These are phyloP conservation scores for Harlomillsia oculata DNA, from an alignment of 1,140 invertebrate genomes.

Conservation along the genomic window DNA sequence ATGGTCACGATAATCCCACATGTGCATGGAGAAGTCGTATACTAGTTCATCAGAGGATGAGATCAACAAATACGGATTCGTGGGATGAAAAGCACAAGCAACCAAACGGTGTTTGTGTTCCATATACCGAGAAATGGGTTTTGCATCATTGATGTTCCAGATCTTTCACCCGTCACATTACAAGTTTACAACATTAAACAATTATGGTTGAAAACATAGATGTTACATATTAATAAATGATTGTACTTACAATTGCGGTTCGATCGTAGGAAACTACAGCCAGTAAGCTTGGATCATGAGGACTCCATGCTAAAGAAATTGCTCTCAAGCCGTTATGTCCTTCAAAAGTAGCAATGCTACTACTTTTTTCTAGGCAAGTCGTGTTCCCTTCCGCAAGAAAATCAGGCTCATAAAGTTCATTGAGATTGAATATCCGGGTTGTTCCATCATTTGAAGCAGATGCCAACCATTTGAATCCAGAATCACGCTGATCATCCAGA, in stretches of 20 bases:
- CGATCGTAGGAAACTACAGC: constrained; percentile 30
- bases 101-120: constrained; percentile 29
- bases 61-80: constrained; percentile 16
- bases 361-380: constrained; percentile 3
- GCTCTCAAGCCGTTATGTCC: constrained; percentile 21
- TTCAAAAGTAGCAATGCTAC: constrained; percentile 6
- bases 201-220: background rate
- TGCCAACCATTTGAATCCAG: constrained; percentile 14
- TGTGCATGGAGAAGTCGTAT: constrained; percentile 21
- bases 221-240: background rate
- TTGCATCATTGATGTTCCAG: constrained; percentile 24
- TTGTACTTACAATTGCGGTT: constrained; percentile 21
- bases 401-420: constrained; percentile 1
- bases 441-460: constrained; percentile 32
- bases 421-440: constrained; percentile 22
- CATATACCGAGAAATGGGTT: constrained; percentile 20
- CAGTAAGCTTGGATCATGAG: constrained; percentile 15
- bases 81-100: constrained; percentile 26
- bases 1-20: constrained; percentile 30
- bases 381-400: background rate
- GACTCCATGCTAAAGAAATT: constrained; percentile 28
- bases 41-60: constrained; percentile 26
- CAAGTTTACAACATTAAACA: background rate
- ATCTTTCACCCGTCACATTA: constrained; percentile 7
- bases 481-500: background rate